Evolutionary conservation across 2,888 invertebrate species (phyloP), one percentile per base, ranked within the genome.

Genomic region (Mimumesa dahlbomi): DNA sequence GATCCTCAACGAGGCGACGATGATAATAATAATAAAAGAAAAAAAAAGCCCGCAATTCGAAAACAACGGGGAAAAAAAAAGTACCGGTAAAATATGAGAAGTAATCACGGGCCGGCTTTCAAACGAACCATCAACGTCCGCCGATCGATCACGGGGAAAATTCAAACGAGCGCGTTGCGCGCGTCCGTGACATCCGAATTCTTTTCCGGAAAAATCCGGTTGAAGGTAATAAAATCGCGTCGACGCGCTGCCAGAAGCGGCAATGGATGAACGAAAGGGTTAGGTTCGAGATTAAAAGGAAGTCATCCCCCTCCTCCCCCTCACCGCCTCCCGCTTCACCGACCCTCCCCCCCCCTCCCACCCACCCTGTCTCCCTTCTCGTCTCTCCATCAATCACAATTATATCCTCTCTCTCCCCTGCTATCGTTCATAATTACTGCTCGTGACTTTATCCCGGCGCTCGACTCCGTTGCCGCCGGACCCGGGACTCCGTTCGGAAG

Each of bases 211-310:
- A 78, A 75, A 73, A 61, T 65, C 65, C 53, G 58, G 50, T 49
- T 42, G 64, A 66, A 72, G 77, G 77, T 77, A 85, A 84, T 85
- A 82, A 79, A 82, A 81, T 77, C 80, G 79, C 84, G 80, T 73
- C 79, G 82, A 79, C 78, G 73, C 72, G 75, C 71, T 62, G 71
- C 74, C 82, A 82, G 77, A 81, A 82, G 79, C 83, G 77, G 77
- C 83, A 79, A 82, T 82, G 82, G 84, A 81, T 70, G 81, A 80
- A 83, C 83, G 84, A 85, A 88, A 86, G 88, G 87, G 88, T 88
- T 88, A 87, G 84, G 79, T 81, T 85, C 83, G 84, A 89, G 88
- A 89, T 89, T 89, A 88, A 89, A 88, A 89, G 89, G 89, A 89
- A 89, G 88, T 88, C 85, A 86, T 81, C 86, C 85, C 85, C 83